Base-by-base conservation (phyloP, 2,888 invertebrate species). In the Doris montereyensis region DNA sequence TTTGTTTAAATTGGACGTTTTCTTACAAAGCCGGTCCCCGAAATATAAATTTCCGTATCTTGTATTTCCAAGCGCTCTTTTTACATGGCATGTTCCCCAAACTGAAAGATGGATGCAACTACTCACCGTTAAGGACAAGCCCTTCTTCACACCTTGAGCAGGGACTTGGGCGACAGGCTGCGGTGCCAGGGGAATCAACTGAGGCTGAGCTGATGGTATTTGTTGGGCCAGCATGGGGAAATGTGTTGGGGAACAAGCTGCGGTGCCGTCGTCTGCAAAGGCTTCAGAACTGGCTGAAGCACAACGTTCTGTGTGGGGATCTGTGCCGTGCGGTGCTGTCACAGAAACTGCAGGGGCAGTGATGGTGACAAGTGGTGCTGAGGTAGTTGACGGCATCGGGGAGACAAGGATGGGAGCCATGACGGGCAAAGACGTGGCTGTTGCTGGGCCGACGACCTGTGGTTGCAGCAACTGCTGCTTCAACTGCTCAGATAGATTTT, bases 71-170 rank as follows among this genome's bases (percentile, higher is more conserved):
- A n/a, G n/a, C n/a, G n/a, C n/a, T n/a, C n/a, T n/a, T n/a, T n/a
- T n/a, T n/a, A n/a, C n/a, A n/a, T n/a, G n/a, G n/a, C n/a, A n/a
- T n/a, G n/a, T n/a, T n/a, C n/a, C n/a, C n/a, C n/a, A n/a, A n/a
- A n/a, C n/a, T n/a, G n/a, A n/a, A n/a, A n/a, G n/a, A n/a, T n/a
- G 26, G 8, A 67, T 8, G 26, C 21, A 10, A 21, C 2, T 8
- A 83, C 89, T 87, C 84, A 92, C 91, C 34, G 90, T 91, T 2
- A 91, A 86, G 21, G 91, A 91, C 3, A 92, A 85, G 26, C 88
- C 89, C 80, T 89, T 91, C 80, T 90, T 90, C n/a, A 77, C 79
- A 4, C 78, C 72, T 2, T 75, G 77, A 26, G 78, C 30, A 26
- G 70, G 57, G 5, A 30, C 62, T 10, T 58, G 32, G n/a, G 58